A percentile compares a stretch with the other conserved stretches of the same genome.
Evolutionary conservation across 1,140 invertebrate species (phyloP).

Genomic region (Pseudomyrmex sp.): DNA sequence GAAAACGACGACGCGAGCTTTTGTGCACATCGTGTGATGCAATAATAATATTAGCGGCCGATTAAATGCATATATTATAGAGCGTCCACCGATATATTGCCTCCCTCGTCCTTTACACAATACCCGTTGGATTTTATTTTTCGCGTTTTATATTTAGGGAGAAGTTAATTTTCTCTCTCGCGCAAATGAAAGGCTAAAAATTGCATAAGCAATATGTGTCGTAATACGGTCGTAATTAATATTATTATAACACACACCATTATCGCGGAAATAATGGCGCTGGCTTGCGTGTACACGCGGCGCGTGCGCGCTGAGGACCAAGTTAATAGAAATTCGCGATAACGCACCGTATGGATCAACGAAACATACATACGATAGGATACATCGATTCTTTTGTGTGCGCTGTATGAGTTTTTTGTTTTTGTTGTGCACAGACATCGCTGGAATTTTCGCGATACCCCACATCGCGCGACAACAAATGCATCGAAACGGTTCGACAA

Average conservation of each 20-base stretch:
- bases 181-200: slow-evolving; percentile 27
- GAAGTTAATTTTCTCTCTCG: neutral
- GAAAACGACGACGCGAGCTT: neutral
- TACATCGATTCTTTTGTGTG: neutral
- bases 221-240: slow-evolving; percentile 33
- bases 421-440: neutral
- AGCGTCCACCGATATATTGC: neutral
- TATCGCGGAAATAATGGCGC: slow-evolving; percentile 3
- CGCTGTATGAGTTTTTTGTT: too few species aligned
- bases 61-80: slow-evolving; percentile 15
- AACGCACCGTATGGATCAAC: neutral
- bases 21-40: neutral
- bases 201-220: neutral
- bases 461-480: neutral
- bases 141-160: neutral
- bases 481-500: neutral
- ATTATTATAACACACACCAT: neutral
- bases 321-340: slow-evolving; percentile 37
- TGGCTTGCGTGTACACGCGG: too few species aligned
- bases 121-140: slow-evolving; percentile 13
- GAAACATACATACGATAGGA: neutral
- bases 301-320: neutral
- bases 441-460: slow-evolving; percentile 18
- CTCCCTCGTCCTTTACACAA: neutral
- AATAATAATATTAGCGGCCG: slow-evolving; percentile 24